Percentiles rank a stretch among this genome's conserved stretches.
These are phyloP conservation scores for Euglossa dilemma DNA, from an alignment of 1,140 invertebrate species.

Conservation along the genomic window DNA sequence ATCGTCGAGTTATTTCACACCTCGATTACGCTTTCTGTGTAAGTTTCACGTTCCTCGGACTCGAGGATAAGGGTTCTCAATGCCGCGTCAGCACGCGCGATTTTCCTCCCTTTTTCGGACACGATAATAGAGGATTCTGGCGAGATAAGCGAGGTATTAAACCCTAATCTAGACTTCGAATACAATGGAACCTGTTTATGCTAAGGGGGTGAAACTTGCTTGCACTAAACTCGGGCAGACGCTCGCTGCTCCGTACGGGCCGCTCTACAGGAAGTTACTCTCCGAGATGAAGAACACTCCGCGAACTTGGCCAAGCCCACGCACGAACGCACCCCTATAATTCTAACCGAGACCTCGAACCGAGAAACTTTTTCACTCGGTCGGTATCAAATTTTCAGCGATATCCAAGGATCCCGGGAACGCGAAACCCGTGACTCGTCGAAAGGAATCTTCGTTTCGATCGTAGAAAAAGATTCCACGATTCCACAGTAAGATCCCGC, in stretches of 20 bases:
- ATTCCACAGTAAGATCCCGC: no score
- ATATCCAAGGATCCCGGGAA: not conserved
- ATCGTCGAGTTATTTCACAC: no score
- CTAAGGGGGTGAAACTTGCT: not conserved
- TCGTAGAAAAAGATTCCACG: no score
- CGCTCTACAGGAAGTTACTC: not conserved
- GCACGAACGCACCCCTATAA: not conserved
- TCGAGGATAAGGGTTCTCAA: no score
- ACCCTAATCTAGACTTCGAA: not conserved
- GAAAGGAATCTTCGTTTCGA: no score
- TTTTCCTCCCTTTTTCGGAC: no score
- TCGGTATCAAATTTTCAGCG: conserved; percentile 5
- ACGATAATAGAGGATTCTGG: not conserved
- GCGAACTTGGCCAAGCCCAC: not conserved
- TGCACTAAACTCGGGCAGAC: not conserved
- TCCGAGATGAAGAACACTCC: not conserved
- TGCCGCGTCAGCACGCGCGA: no score
- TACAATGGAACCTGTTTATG: not conserved
- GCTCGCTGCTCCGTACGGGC: not conserved
- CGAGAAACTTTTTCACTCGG: not conserved
- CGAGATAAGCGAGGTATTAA: not conserved
- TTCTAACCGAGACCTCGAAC: not conserved
- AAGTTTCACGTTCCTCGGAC: no score
- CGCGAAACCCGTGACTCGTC: not conserved
- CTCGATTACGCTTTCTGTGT: no score